A percentile compares a stretch with the other conserved stretches of the same genome.
Conservation (phyloP, 1,140 invertebrate species). For the Telenomus remus region DNA sequence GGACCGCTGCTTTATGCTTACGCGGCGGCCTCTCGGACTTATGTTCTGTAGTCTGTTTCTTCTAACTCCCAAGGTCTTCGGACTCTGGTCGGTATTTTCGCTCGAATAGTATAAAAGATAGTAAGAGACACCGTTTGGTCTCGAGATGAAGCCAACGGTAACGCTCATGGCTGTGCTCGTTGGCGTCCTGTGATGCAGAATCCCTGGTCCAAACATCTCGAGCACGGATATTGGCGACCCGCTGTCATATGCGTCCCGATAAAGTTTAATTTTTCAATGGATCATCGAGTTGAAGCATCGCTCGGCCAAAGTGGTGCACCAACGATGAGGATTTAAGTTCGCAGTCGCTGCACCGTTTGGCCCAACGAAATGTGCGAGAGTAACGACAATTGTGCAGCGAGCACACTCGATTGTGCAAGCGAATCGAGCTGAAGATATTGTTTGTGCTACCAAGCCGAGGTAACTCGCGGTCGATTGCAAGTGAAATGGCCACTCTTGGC, state of each 20-base stretch:
- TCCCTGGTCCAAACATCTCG: no score
- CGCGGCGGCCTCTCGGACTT: constrained; percentile 42
- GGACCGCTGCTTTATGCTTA: constrained; percentile 26
- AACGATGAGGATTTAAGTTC: not conserved
- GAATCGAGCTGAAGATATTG: constrained; percentile 27
- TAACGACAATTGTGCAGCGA: constrained; percentile 63
- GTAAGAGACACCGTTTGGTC: constrained; percentile 55
- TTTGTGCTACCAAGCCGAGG: constrained; percentile 10
- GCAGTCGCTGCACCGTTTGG: constrained; percentile 3
- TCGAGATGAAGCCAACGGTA: constrained; percentile 68
- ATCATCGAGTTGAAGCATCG: not conserved
- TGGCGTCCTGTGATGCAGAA: constrained; percentile 46
- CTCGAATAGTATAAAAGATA: constrained; percentile 69
- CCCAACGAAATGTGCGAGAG: constrained; percentile 69
- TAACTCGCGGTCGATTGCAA: constrained; percentile 25
- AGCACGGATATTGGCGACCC: constrained; percentile 21
- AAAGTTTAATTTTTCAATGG: not conserved
- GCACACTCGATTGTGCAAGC: constrained; percentile 25
- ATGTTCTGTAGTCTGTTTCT: constrained; percentile 55
- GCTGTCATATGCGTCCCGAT: not conserved
- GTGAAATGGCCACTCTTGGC: constrained; percentile 90
- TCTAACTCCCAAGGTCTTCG: constrained; percentile 60
- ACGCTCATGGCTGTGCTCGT: constrained; percentile 68
- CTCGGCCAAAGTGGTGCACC: not conserved
- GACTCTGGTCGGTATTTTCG: constrained; percentile 58